Base-by-base conservation (phyloP, 2,797 vertebrate species). In the Tiaroga cobitis region DNA sequence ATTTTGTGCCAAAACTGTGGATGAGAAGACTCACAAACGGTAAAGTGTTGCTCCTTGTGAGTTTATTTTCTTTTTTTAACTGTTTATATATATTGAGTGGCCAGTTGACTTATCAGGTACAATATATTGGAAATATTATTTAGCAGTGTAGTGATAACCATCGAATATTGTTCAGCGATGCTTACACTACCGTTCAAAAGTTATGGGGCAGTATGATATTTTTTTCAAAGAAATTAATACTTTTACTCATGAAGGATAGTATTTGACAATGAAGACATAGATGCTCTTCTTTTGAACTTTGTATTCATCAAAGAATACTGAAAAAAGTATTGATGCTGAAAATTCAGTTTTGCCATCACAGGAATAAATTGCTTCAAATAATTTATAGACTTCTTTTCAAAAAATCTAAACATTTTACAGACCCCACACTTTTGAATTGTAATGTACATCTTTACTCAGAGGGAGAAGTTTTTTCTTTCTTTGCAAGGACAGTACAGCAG, bases 21-120 rank as follows among this genome's bases (percentile, higher is more conserved):
- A 96, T 70, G 95, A 96, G 89, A 96, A 96, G 91, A 96, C 95
- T 88, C 96, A 96, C 90, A 96, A 96, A 92, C 93, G 95, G 96
- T 96, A 76, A 70, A 59, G 54, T 56, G 34, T 29, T 11, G 46
- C 59, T 80, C 46, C 26, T 29, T 70, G 67, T 70, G 49, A 24
- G 59, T 49, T 65, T 74, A 5, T 75, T 63, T 80, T 63, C 16
- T 85, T 56, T 75, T 43, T 72, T 65, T 87, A 13, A 43, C 18
- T 68, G 73, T 82, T 46, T 79, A 34, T 80, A 51, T 26, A n/a
- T n/a, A 26, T 75, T 76, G 32, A 56, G 51, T 37, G 74, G 21
- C 74, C 49, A n/a, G 32, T 8, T 76, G 54, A n/a, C 29, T 37
- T n/a, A 76, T 16, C 34, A 78, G 59, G 59, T 79, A 65, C 39